Conservation (phyloP, 2,113 vertebrate species). For the Campylomormyrus numenius region DNA sequence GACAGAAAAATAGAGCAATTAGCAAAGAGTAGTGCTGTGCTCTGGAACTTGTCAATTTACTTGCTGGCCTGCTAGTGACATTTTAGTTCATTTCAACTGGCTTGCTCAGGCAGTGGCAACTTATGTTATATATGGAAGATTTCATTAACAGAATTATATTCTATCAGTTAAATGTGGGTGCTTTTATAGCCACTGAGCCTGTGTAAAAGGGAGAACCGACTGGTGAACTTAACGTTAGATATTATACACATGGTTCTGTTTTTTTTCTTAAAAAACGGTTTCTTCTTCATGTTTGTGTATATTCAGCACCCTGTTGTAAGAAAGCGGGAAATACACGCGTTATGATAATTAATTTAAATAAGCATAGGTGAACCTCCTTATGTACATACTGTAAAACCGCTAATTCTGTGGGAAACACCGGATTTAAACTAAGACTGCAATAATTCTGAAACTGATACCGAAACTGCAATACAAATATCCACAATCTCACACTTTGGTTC, state of each 20-base stretch:
- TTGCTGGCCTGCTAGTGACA: neutral
- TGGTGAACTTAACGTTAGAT: neutral
- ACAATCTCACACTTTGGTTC: neutral
- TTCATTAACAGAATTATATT: neutral
- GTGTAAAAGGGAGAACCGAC: neutral
- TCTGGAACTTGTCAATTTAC: neutral
- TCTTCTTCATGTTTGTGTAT: neutral
- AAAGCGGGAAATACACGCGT: neutral
- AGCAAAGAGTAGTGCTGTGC: neutral
- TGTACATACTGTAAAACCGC: neutral
- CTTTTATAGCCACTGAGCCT: neutral
- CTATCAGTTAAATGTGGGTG: neutral
- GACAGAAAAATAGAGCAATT: neutral
- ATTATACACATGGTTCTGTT: too few species aligned
- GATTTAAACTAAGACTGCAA: neutral
- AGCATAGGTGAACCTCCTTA: neutral
- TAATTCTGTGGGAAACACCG: neutral
- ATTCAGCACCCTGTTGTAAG: neutral
- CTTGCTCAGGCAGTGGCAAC: neutral
- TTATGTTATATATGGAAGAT: neutral
- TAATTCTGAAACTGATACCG: neutral
- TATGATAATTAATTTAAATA: neutral
- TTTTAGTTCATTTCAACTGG: neutral
- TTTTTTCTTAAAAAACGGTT: too few species aligned
- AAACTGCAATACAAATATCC: neutral